Evolutionary conservation across 1,140 invertebrate genomes (phyloP), one percentile per base, ranked within the genome.

Genomic region (Drosophila jambulina): DNA sequence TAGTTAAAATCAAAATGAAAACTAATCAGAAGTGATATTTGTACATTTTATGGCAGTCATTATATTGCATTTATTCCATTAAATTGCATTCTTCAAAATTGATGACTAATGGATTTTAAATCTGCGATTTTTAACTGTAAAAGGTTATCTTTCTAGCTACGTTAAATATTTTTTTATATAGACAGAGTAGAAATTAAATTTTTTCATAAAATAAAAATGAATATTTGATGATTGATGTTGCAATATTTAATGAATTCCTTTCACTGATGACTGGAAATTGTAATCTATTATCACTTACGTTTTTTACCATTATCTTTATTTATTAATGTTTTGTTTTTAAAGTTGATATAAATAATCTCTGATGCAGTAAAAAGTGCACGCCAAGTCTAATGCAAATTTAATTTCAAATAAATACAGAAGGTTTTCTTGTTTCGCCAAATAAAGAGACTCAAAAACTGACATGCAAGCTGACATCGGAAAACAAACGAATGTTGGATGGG

Each of bases 401-500:
- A 53, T 62, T 40, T 17, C 5, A 43, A 43, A 69, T 36, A 67
- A 34, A 45, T 17, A 46, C 17, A 4, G 5, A 13, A 34, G 27
- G 10, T 34, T 21, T 69, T 42, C 25, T 25, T 49, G 17, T 29
- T 48, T 23, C 15, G 15, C 21, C 54, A 56, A 8, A 56, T 38
- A 25, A 10, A 38, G 15, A 57, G 17, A 57, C 54, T 34, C 23
- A 48, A 58, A 70, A 32, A 27, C 21, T 29, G 32, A 21, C 32
- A 38, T 64, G 19, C 4, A 36, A 53, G 21, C 51, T 34, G 65
- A 48, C 61, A 58, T 25, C 12, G n/a, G 59, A 76, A 65, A 46
- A 34, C 40, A 42, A 40, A 46, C 51, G 23, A 46, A 17, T 34
- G n/a, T 27, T 25, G 21, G n/a, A 19, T 17, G 32, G n/a, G 32